phyloP scores from a whole-genome alignment of 2,797 vertebrate genomes.

The Echiichthys vipera region DNA sequence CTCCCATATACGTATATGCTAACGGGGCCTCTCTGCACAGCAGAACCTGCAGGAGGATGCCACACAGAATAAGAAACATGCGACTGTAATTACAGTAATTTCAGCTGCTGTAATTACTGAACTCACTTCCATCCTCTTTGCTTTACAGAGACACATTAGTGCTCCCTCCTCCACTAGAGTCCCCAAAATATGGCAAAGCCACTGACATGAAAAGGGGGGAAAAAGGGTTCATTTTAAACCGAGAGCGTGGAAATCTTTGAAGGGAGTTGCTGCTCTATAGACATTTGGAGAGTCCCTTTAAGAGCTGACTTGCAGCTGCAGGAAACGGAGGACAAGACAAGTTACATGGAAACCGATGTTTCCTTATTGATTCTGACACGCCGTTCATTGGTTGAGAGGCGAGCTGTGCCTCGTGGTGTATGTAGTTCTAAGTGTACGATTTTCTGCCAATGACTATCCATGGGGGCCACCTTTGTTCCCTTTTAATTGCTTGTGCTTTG shows the following conservation, averaged over 20 bases:
- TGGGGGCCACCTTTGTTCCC: slow-evolving; percentile 40
- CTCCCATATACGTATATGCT: slow-evolving; percentile 35
- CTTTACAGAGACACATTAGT: slow-evolving; percentile 67
- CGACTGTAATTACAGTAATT: slow-evolving; percentile 74
- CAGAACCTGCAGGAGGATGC: slow-evolving; percentile 55
- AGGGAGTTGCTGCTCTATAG: slow-evolving; percentile 46
- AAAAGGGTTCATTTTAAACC: slow-evolving; percentile 39
- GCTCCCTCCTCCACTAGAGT: slow-evolving; percentile 55
- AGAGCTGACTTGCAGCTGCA: slow-evolving; percentile 64
- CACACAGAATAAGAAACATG: slow-evolving; percentile 49
- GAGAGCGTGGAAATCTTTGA: slow-evolving; percentile 48
- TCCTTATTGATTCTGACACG: slow-evolving; percentile 47
- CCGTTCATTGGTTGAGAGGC: slow-evolving; percentile 29
- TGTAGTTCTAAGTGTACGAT: slow-evolving; percentile 12
- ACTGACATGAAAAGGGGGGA: slow-evolving; percentile 55
- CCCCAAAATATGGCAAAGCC: slow-evolving; percentile 58
- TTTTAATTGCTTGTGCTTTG: slow-evolving; percentile 50
- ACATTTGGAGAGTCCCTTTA: slow-evolving; percentile 45
- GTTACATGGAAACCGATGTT: slow-evolving; percentile 44
- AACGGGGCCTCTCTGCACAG: slow-evolving; percentile 22
- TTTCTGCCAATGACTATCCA: slow-evolving; percentile 53
- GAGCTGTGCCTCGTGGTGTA: slow-evolving; percentile 1
- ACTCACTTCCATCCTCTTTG: slow-evolving; percentile 71
- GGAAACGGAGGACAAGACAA: slow-evolving; percentile 44
- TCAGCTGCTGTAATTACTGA: slow-evolving; percentile 66